These are phyloP conservation scores for Platycnemis pennipes DNA, from an alignment of 2,888 invertebrate species.

Conservation along the genomic window DNA sequence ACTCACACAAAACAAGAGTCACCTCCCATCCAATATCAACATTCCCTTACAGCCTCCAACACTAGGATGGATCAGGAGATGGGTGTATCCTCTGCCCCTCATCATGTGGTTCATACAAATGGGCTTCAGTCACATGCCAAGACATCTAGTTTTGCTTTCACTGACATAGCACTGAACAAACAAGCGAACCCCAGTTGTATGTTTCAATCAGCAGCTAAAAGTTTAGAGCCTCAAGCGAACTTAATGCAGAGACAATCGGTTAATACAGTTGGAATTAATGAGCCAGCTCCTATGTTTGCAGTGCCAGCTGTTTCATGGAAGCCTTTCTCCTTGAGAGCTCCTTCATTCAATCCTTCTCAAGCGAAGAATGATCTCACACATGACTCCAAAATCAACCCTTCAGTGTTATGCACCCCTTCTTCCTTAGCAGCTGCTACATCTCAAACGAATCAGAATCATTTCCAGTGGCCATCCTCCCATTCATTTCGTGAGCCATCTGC, in stretches of 20 bases:
- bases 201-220: not conserved
- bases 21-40: not conserved
- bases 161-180: not conserved
- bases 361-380: not conserved
- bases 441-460: not conserved
- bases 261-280: not conserved
- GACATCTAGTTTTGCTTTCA: not conserved
- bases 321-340: conserved; percentile 35
- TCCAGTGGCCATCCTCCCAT: not conserved
- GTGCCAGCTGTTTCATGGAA: not conserved
- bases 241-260: not conserved
- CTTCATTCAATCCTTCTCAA: not conserved
- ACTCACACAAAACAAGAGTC: not conserved
- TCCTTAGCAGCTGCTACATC: not conserved
- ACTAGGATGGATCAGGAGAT: not conserved
- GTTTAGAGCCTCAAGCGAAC: not conserved
- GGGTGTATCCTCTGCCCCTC: not conserved
- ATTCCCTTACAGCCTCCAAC: not conserved
- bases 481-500: not conserved
- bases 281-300: not conserved
- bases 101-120: not conserved
- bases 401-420: not conserved
- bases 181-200: not conserved
- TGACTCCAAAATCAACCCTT: not conserved
- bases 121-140: not conserved